Evolutionary conservation across 2,888 invertebrate species (phyloP).

Genomic region (Coremacera marginata): DNA sequence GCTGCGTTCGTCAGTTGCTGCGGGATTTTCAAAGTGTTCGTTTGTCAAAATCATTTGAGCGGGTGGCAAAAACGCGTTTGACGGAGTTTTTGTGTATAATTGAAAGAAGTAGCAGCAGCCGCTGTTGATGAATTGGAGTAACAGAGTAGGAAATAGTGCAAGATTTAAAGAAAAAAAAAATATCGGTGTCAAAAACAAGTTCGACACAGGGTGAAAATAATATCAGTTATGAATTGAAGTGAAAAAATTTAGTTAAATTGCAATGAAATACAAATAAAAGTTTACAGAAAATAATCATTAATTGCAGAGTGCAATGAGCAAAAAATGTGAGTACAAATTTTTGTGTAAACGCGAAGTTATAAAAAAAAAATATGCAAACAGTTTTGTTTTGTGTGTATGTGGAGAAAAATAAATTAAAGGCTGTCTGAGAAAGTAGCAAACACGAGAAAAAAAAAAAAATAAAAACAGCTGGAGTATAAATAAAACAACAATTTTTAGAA

Average conservation of each 20-base stretch:
- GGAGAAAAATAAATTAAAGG: no score
- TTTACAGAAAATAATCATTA: not conserved
- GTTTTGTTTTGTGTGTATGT: no score
- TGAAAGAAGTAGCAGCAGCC: slow-evolving; percentile 14
- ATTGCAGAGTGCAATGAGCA: not conserved
- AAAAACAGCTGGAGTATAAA: no score
- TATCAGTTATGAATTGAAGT: not conserved
- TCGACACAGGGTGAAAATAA: not conserved
- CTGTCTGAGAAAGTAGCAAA: slow-evolving; percentile 2
- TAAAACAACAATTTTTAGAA: not conserved
- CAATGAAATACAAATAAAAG: not conserved
- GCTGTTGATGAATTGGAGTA: not conserved
- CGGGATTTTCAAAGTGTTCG: slow-evolving; percentile 51
- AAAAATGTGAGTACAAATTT: slow-evolving; percentile 2
- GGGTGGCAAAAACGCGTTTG: slow-evolving; percentile 12
- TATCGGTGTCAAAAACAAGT: slow-evolving; percentile 17
- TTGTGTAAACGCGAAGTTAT: not conserved
- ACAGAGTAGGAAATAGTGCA: not conserved
- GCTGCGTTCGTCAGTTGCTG: slow-evolving; percentile 46
- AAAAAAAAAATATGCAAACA: not conserved
- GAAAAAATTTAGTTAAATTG: not conserved
- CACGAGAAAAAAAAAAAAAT: not conserved
- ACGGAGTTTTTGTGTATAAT: slow-evolving; percentile 34
- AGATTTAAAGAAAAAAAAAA: not conserved
- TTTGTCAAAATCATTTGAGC: slow-evolving; percentile 39